Conservation (phyloP, 2,113 vertebrate species). For the Austrofundulus limnaeus region DNA sequence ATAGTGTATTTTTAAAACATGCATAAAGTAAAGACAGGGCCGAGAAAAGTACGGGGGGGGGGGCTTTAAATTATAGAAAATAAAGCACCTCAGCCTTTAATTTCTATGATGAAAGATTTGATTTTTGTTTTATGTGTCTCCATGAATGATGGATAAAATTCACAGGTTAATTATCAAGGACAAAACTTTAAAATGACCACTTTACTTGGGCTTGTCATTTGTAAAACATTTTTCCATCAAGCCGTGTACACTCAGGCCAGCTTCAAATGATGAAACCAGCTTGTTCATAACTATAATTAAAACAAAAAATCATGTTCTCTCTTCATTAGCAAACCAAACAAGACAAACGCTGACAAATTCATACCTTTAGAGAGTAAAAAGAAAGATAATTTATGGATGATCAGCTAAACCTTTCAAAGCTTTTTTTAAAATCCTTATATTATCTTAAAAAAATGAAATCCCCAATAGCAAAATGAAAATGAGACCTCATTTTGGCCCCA, state of each 20-base stretch:
- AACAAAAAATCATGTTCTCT: background rate
- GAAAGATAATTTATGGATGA: slow-evolving; percentile 44
- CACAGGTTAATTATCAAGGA: no score
- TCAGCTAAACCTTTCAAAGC: slow-evolving; percentile 44
- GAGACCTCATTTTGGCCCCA: slow-evolving; percentile 32
- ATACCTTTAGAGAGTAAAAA: slow-evolving; percentile 7
- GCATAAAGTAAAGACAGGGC: no score
- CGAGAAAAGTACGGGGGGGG: no score
- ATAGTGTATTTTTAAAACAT: no score
- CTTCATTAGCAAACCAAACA: slow-evolving; percentile 2
- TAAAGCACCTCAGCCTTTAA: no score
- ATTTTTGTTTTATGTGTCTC: no score
- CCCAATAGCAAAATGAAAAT: slow-evolving; percentile 41
- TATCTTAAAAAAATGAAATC: background rate
- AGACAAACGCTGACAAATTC: background rate
- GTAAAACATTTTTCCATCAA: background rate
- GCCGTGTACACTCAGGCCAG: background rate
- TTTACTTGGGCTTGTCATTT: background rate
- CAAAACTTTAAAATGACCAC: no score
- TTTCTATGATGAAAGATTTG: no score
- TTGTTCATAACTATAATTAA: background rate
- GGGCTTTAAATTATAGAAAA: no score
- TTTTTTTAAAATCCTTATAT: slow-evolving; percentile 34
- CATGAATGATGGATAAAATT: no score
- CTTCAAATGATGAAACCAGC: background rate